Evolutionary conservation across 2,797 vertebrate genomes (phyloP).

Genomic region (Mionectes olivaceus): DNA sequence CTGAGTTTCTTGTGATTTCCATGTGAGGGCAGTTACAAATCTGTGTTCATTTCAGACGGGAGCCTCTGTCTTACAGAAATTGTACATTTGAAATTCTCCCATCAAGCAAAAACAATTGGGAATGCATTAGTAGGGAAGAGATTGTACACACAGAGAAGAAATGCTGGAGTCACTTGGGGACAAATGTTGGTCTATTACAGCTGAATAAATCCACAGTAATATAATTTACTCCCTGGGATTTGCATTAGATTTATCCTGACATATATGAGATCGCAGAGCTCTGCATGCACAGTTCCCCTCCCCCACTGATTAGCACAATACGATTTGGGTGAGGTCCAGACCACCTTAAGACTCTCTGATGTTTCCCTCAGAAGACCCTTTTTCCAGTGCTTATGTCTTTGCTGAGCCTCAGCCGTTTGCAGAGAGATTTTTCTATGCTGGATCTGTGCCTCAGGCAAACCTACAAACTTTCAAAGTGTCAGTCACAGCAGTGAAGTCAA

Average conservation of each 20-base stretch:
- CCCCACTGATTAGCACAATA: not conserved
- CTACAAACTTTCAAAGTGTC: slow-evolving; percentile 52
- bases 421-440: slow-evolving; percentile 16
- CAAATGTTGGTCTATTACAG: slow-evolving; percentile 25
- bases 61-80: not conserved
- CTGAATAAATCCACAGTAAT: slow-evolving; percentile 35
- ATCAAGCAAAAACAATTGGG: slow-evolving; percentile 21
- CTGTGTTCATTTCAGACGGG: not conserved
- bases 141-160: not conserved
- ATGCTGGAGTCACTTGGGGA: slow-evolving; percentile 21
- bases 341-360: not conserved
- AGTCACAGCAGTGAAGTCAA: slow-evolving; percentile 57
- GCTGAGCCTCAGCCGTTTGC: not conserved
- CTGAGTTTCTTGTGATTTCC: not conserved
- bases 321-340: not conserved
- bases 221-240: slow-evolving; percentile 9
- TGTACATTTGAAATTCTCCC: slow-evolving; percentile 3
- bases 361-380: not conserved
- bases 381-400: not conserved
- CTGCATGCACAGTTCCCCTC: not conserved
- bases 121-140: slow-evolving; percentile 2
- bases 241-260: not conserved
- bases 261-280: not conserved
- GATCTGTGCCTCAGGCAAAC: slow-evolving; percentile 54
- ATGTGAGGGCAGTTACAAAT: not conserved